Conservation (phyloP, 2,113 vertebrate species). For the Montifringilla adamsi region DNA sequence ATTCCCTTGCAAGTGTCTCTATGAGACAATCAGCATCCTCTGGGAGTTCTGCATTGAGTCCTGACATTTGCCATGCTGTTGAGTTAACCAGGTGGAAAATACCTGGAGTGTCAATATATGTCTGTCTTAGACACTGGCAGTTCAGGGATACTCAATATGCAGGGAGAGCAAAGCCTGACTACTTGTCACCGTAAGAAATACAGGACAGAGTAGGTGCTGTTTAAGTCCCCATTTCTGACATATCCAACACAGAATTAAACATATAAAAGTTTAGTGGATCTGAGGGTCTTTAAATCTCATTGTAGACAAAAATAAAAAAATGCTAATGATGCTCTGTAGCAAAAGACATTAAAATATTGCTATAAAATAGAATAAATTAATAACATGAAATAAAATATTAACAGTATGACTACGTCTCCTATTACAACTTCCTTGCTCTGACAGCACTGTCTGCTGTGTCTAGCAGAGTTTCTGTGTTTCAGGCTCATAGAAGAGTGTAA, state of each 20-base stretch:
- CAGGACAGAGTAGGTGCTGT: background rate
- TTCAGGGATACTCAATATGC: background rate
- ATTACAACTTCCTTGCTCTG: background rate
- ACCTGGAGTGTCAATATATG: background rate
- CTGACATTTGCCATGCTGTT: background rate
- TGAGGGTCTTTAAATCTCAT: background rate
- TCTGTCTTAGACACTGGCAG: background rate
- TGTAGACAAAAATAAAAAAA: background rate
- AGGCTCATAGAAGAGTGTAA: background rate
- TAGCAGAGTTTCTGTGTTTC: background rate
- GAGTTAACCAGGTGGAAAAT: background rate
- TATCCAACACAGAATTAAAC: background rate
- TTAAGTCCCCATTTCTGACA: background rate
- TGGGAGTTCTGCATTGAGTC: background rate
- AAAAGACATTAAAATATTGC: background rate
- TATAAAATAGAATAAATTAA: background rate
- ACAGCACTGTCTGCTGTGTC: background rate
- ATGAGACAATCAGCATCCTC: accelerated
- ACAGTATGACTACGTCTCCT: background rate
- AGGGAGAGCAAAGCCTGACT: background rate
- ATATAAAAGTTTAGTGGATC: background rate
- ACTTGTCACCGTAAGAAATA: background rate
- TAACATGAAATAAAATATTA: background rate
- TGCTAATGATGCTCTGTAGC: background rate
- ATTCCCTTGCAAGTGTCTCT: background rate